Evolutionary conservation across 1,140 invertebrate species (phyloP).

Genomic region (Rhyzopertha dominica): DNA sequence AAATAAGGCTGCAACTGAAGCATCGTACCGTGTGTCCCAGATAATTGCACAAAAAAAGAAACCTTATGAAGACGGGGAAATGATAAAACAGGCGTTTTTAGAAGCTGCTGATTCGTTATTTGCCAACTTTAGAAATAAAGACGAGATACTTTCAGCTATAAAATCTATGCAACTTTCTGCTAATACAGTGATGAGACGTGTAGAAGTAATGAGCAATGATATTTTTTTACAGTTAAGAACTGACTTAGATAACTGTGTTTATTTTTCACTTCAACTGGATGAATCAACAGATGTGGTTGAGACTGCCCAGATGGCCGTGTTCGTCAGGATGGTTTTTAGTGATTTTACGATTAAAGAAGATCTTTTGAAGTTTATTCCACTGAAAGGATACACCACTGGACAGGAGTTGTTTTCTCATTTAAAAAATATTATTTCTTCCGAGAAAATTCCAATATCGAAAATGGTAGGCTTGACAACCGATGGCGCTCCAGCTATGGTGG

Average conservation of each 20-base stretch:
- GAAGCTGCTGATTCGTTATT: slow-evolving; percentile 21
- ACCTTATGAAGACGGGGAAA: slow-evolving; percentile 12
- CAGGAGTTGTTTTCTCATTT: slow-evolving; percentile 38
- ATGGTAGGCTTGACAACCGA: slow-evolving; percentile 39
- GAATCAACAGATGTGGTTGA: slow-evolving; percentile 21
- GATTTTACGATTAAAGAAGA: slow-evolving; percentile 39
- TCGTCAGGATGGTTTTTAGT: slow-evolving; percentile 35
- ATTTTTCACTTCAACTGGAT: slow-evolving; percentile 34
- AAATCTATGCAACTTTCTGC: slow-evolving; percentile 22
- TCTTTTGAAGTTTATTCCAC: slow-evolving; percentile 35
- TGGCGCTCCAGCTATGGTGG: slow-evolving; percentile 34
- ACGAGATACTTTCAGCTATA: slow-evolving; percentile 17
- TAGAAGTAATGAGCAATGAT: slow-evolving; percentile 19
- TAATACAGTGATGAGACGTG: slow-evolving; percentile 17
- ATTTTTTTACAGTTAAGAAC: slow-evolving; percentile 19
- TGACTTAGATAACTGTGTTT: slow-evolving; percentile 23
- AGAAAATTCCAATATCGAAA: slow-evolving; percentile 34
- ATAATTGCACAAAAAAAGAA: slow-evolving; percentile 17
- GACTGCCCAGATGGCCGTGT: slow-evolving; percentile 29
- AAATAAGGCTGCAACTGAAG: slow-evolving; percentile 16
- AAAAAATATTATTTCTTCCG: slow-evolving; percentile 28
- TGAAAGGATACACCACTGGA: slow-evolving; percentile 35
- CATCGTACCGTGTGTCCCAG: slow-evolving; percentile 16
- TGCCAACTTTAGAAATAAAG: slow-evolving; percentile 14
- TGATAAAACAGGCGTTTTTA: slow-evolving; percentile 26